phyloP scores from a whole-genome alignment of 2,888 invertebrate genomes.

The Eurytoma adleriae region DNA sequence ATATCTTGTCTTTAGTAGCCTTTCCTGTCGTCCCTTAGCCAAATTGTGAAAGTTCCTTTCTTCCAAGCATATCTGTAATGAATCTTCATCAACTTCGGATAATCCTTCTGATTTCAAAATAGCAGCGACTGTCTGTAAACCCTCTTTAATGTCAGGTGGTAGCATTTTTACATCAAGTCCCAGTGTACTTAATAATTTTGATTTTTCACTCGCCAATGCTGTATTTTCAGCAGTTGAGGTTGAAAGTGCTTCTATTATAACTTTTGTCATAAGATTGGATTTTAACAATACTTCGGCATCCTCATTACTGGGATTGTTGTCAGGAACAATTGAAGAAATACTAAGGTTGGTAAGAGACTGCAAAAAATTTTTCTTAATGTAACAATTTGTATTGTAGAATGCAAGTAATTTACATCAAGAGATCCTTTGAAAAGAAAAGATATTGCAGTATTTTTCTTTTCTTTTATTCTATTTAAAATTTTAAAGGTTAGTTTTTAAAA shows the following conservation, averaged over 20 bases:
- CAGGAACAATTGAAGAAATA: conserved; percentile 52
- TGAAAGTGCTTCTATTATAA: conserved; percentile 63
- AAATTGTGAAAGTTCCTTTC: conserved; percentile 62
- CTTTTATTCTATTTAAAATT: background rate
- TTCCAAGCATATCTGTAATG: conserved; percentile 61
- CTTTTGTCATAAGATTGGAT: conserved; percentile 55
- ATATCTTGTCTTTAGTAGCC: conserved; percentile 62
- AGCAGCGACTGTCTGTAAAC: conserved; percentile 61
- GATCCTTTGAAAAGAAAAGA: background rate
- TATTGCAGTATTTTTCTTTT: background rate
- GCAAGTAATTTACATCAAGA: background rate
- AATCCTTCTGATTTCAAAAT: conserved; percentile 66
- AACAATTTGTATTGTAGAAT: background rate
- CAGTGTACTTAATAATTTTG: conserved; percentile 62
- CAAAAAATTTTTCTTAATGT: conserved; percentile 5
- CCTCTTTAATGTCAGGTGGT: conserved; percentile 64
- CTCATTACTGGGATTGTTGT: conserved; percentile 32
- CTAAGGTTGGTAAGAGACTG: conserved; percentile 51
- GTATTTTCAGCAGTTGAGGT: conserved; percentile 67
- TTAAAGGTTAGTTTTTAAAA: conserved; percentile 36
- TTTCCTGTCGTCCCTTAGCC: conserved; percentile 63
- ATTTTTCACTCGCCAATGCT: conserved; percentile 63
- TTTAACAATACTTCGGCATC: conserved; percentile 45
- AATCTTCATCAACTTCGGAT: conserved; percentile 62
- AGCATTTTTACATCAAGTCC: conserved; percentile 64